phyloP scores from a whole-genome alignment of 2,888 invertebrate species.

The Saturnia pavonia region DNA sequence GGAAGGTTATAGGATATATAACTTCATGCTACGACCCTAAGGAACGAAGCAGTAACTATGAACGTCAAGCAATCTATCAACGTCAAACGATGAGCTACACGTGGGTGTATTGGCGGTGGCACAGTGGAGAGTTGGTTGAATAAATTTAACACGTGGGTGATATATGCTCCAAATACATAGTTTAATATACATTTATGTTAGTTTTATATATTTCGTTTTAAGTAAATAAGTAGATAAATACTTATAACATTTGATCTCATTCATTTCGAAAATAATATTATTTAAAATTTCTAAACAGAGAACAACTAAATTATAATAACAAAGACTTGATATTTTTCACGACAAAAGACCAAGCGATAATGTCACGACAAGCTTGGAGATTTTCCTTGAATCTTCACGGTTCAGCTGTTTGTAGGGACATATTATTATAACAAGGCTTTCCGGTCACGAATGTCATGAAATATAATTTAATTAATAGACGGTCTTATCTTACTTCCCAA shows the following conservation, averaged over 20 bases:
- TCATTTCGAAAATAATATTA: neutral
- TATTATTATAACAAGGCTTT: constrained; percentile 32
- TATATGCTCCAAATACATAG: no score
- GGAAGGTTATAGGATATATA: no score
- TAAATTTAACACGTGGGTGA: no score
- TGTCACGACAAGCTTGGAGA: constrained; percentile 10
- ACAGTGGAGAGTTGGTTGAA: no score
- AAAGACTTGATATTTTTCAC: neutral
- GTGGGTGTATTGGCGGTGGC: no score
- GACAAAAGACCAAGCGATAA: neutral
- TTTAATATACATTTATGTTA: no score
- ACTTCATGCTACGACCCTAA: no score
- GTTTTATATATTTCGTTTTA: no score
- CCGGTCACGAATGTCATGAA: constrained; percentile 58
- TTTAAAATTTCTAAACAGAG: neutral
- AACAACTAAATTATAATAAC: neutral
- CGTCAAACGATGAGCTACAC: no score
- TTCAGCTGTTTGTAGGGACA: constrained; percentile 35
- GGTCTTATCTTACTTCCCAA: neutral
- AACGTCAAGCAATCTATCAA: no score
- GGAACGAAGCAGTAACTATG: no score
- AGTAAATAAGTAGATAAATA: no score
- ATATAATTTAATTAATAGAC: constrained; percentile 25
- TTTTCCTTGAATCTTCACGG: constrained; percentile 47
- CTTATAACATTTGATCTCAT: neutral